Percentiles rank a stretch among this genome's conserved stretches.
phyloP scores from a whole-genome alignment of 2,888 invertebrate species.

The Carabus problematicus region DNA sequence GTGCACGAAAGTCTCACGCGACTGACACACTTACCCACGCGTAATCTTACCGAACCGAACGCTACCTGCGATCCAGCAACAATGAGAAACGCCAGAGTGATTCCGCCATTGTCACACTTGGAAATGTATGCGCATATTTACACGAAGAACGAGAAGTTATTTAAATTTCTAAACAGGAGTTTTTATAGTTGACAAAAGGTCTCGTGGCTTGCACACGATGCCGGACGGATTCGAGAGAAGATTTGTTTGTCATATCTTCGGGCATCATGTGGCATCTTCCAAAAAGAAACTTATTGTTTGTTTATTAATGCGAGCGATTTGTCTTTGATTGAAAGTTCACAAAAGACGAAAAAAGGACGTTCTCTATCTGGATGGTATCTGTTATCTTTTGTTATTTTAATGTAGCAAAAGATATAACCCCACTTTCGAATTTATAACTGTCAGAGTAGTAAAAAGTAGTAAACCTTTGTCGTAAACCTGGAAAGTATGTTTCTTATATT shows the following conservation, averaged over 20 bases:
- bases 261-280: not conserved
- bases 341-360: too few species aligned
- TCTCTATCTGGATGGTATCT: too few species aligned
- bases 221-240: not conserved
- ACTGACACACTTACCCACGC: constrained; percentile 19
- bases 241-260: not conserved
- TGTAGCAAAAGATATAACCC: too few species aligned
- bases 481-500: too few species aligned
- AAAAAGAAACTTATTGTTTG: too few species aligned
- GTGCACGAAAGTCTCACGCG: constrained; percentile 21
- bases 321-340: constrained; percentile 13
- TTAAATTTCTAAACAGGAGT: constrained; percentile 34
- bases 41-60: constrained; percentile 11
- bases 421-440: too few species aligned
- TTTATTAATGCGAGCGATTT: not conserved
- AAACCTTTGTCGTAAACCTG: too few species aligned
- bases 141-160: constrained; percentile 25
- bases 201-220: constrained; percentile 10
- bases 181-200: constrained; percentile 14
- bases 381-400: too few species aligned
- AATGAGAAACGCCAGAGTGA: not conserved
- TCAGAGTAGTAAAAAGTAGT: too few species aligned
- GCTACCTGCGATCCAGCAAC: not conserved
- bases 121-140: constrained; percentile 37
- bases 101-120: constrained; percentile 23